Base-by-base conservation (phyloP, 2,888 invertebrate genomes). In the Ischnura elegans region DNA sequence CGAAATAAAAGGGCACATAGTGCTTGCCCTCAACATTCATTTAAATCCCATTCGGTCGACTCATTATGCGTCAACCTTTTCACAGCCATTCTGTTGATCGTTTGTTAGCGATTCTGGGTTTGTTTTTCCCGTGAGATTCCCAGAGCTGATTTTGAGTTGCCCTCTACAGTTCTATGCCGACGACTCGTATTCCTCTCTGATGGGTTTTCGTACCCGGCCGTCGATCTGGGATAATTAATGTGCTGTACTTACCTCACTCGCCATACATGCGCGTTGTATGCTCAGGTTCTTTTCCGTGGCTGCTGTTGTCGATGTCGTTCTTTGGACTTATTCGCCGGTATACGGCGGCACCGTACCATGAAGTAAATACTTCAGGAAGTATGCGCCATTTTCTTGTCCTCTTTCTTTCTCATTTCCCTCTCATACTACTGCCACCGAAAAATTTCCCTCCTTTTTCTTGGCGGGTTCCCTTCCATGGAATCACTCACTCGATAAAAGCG, bases 401-500 rank as follows among this genome's bases (percentile, higher is more conserved):
- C 47, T 47, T 6, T 51, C 19, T 51, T 51, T 6, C 76, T 5
- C 25, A 5, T 61, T 61, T 3, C 25, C 61, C 61, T 25, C 61
- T 25, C 25, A 47, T 47, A 47, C 47, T 47, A n/a, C 47, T 16
- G 2, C 61, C 61, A 61, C 61, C 76, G 36, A 76, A 36, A 76
- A 36, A 76, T 76, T 16, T 76, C 76, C 8, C 76, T 76, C 13
- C 13, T 76, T 36, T 76, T 76, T 36, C 36, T 76, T 36, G 36
- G 76, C 10, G 1, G 76, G 36, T 29, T 29, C 29, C 0, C 76
- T 36, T 36, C 36, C 36, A 29, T 10, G 76, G 29, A 76, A 76
- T 76, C 76, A 76, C 76, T 76, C 76, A 76, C 36, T 76, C 36
- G 76, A 76, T 36, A 76, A 76, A 36, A 76, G 36, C 76, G 76